Conservation (phyloP, 2,888 invertebrate genomes). For the Uropetala carovei region DNA sequence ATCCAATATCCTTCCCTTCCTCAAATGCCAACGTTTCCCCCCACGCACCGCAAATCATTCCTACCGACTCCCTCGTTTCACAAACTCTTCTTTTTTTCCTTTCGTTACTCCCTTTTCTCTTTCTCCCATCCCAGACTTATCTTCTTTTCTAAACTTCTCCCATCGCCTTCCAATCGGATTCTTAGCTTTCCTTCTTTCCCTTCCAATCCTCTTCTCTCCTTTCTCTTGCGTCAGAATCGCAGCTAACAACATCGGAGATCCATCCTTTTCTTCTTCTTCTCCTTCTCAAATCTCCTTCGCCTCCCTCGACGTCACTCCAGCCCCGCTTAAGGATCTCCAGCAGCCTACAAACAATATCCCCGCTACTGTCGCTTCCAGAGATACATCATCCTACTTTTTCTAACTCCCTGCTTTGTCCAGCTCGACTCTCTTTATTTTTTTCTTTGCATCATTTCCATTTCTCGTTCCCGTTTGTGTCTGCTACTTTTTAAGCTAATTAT, state of each 20-base stretch:
- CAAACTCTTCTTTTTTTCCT: not conserved
- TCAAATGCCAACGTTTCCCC: not conserved
- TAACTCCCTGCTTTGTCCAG: not conserved
- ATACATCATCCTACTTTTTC: not conserved
- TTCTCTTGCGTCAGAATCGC: not conserved
- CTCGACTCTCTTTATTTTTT: not conserved
- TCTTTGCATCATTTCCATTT: not conserved
- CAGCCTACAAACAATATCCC: not conserved
- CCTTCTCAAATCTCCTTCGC: not conserved
- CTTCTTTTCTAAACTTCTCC: not conserved
- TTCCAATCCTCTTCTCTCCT: slow-evolving; percentile 7
- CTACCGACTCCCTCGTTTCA: not conserved
- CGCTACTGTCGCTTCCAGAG: not conserved
- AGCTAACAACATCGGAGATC: not conserved
- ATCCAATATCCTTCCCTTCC: slow-evolving; percentile 15
- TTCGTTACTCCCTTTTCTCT: not conserved
- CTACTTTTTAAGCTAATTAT: not conserved
- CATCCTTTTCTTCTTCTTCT: not conserved
- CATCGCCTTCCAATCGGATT: not conserved
- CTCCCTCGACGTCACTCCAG: too few species aligned
- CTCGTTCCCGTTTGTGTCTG: not conserved
- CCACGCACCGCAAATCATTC: slow-evolving; percentile 4
- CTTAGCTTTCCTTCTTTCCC: too few species aligned
- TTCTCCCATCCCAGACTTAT: not conserved
- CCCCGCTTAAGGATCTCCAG: not conserved